Percentiles rank a stretch among this genome's conserved stretches.
phyloP scores from a whole-genome alignment of 2,113 vertebrate genomes.

The Gnathonemus longibarbis region DNA sequence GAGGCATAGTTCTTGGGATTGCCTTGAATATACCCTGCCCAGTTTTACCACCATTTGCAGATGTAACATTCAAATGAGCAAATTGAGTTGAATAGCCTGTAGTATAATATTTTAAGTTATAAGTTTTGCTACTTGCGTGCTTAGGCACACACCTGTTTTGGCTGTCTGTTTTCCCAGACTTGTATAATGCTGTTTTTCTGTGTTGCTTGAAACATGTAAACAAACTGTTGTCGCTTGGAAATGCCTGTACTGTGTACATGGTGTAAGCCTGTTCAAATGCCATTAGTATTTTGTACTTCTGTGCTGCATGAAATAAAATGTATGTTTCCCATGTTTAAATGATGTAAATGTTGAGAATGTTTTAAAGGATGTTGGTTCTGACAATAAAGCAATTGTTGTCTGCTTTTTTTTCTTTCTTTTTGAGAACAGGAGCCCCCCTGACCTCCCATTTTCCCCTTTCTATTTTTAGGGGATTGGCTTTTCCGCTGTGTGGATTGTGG shows the following conservation, averaged over 20 bases:
- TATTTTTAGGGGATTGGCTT: constrained; percentile 56
- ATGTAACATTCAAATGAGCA: neutral
- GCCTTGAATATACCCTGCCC: neutral
- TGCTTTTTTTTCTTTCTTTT: constrained; percentile 30
- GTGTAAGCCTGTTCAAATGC: neutral
- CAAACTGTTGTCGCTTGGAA: neutral
- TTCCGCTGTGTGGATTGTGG: constrained; percentile 57
- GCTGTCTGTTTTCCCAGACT: neutral
- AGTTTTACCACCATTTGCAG: neutral
- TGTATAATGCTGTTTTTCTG: neutral
- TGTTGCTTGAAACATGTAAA: neutral
- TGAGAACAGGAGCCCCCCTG: constrained; percentile 45
- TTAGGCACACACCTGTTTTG: neutral
- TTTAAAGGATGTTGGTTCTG: neutral
- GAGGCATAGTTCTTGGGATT: neutral
- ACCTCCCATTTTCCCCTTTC: constrained; percentile 54
- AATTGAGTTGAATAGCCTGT: neutral
- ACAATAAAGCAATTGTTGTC: constrained; percentile 13
- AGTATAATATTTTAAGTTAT: neutral
- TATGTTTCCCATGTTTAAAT: neutral
- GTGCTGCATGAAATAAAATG: neutral
- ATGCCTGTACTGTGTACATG: neutral
- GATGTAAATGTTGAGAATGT: neutral
- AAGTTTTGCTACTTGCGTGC: neutral
- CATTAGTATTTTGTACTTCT: neutral